Evolutionary conservation across 2,888 invertebrate genomes (phyloP).

Genomic region (Tachystola acroxantha): DNA sequence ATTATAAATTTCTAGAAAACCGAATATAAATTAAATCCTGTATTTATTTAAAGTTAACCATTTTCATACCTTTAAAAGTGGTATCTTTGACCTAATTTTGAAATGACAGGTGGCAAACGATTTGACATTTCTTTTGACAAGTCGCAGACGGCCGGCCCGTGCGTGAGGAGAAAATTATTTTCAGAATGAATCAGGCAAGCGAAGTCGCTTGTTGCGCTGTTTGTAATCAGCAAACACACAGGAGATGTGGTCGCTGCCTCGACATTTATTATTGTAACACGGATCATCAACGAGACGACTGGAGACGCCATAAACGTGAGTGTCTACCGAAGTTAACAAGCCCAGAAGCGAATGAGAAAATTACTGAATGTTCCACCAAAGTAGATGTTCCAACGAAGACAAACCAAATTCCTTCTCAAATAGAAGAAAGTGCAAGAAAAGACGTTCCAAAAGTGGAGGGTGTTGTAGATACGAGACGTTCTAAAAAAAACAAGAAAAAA

Average conservation of each 20-base stretch:
- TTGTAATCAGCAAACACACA: slow-evolving; percentile 80
- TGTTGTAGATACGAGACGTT: slow-evolving; percentile 36
- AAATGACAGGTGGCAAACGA: neutral
- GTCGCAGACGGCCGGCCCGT: slow-evolving; percentile 43
- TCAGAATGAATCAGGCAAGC: slow-evolving; percentile 72
- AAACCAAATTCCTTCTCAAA: slow-evolving; percentile 23
- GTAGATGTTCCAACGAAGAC: slow-evolving; percentile 36
- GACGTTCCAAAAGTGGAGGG: slow-evolving; percentile 24
- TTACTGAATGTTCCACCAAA: slow-evolving; percentile 33
- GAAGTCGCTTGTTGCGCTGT: slow-evolving; percentile 74
- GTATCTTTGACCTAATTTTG: no score
- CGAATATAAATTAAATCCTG: no score
- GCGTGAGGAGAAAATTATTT: slow-evolving; percentile 27
- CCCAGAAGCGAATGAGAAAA: slow-evolving; percentile 41
- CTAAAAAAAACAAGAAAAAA: slow-evolving; percentile 46
- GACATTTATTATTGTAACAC: slow-evolving; percentile 86
- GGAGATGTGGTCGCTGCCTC: slow-evolving; percentile 87
- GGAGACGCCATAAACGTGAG: slow-evolving; percentile 85
- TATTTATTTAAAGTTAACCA: no score
- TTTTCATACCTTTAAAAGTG: no score
- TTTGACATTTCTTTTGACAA: slow-evolving; percentile 41
- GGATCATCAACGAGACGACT: slow-evolving; percentile 88
- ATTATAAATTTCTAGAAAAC: no score
- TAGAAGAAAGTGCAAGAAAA: slow-evolving; percentile 23
- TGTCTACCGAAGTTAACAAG: slow-evolving; percentile 71